Base-by-base conservation (phyloP, 2,113 vertebrate genomes). In the Xenopus laevis region DNA sequence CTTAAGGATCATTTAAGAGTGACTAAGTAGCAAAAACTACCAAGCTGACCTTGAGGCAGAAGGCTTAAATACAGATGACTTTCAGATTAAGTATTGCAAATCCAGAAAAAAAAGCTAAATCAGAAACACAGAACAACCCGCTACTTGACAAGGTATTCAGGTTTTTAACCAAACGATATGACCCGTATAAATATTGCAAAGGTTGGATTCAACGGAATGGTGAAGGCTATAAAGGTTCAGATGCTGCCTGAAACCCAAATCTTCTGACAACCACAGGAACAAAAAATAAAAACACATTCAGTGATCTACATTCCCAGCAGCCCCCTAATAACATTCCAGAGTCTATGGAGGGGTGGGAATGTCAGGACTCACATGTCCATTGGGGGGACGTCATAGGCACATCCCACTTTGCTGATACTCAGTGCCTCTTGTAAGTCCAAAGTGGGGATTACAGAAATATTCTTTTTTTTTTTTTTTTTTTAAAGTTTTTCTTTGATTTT, bases 121-220 rank as follows among this genome's bases (percentile, higher is more conserved):
- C 40, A 65, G 11, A 50, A 50, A 64, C 23, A 33, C 4, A 63
- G 21, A 27, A 33, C 33, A 30, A 64, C 61, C 21, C 20, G 5
- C 61, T 64, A 50, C 47, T 23, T 23, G 16, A 65, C 3, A 65
- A 20, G 27, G n/a, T 30, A 46, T 23, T 27, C 61, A n/a, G 33
- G 9, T 64, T 61, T 18, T 27, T 40, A 40, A 40, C 57, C 11
- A 61, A 33, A 21, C 46, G 55, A 75, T 68, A 68, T 61, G 65
- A 75, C 72, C 72, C 72, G 72, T 75, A 75, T 68, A 68, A 62
- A 33, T 17, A 23, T 27, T 74, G 53, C 40, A 53, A 21, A 27
- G 65, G 15, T 20, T 46, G 7, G 65, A 5, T 58, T 64, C 40
- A 67, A 59, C 58, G 72, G 72, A 74, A 74, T 74, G 64, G 55